Evolutionary conservation across 92 coral and sea anemone species (phyloP).

Genomic region (Montipora capitata): DNA sequence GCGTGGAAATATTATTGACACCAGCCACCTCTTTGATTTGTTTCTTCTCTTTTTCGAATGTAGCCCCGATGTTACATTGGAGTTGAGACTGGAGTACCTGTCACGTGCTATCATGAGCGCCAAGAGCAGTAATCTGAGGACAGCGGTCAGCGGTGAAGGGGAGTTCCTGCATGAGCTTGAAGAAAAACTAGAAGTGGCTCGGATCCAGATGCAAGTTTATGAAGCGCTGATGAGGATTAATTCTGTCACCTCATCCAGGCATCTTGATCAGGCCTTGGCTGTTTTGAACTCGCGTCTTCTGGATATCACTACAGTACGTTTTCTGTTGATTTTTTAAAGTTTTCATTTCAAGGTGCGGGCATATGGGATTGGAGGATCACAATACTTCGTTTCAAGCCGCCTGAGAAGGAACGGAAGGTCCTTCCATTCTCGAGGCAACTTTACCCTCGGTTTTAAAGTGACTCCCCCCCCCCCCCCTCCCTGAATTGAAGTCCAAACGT

Average conservation of each 20-base stretch:
- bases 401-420: no score
- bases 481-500: no score
- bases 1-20: no score
- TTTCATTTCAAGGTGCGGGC: background rate
- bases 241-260: conserved; percentile 70
- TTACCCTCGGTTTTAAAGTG: no score
- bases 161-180: conserved; percentile 98
- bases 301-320: conserved; percentile 92
- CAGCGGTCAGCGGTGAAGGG: conserved; percentile 95
- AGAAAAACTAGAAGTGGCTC: conserved; percentile 99
- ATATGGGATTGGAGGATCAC: no score
- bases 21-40: no score
- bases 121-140: conserved; percentile 92
- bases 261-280: conserved; percentile 80
- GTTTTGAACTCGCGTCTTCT: conserved; percentile 83
- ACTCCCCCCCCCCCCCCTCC: no score
- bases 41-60: background rate
- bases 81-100: conserved; percentile 91
- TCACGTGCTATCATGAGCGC: conserved; percentile 99
- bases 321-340: background rate
- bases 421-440: no score
- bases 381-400: no score
- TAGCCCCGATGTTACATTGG: conserved; percentile 85
- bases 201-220: conserved; percentile 94
- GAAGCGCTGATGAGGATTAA: conserved; percentile 86